Base-by-base conservation (phyloP, 2,113 vertebrate species). In the Python bivittatus region DNA sequence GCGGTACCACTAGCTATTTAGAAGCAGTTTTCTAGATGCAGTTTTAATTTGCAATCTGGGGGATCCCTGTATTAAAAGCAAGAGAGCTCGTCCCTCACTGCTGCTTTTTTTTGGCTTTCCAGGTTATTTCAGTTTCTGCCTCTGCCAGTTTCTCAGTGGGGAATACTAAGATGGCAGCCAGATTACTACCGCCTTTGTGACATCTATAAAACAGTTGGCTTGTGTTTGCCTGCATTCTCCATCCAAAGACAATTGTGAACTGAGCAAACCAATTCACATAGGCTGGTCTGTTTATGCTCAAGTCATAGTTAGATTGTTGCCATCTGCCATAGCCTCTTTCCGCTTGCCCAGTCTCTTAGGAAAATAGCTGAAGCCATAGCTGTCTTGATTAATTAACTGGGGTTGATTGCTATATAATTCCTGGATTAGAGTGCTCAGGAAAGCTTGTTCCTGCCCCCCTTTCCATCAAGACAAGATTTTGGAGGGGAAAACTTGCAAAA, bases 171-270 rank as follows among this genome's bases (percentile, higher is more conserved):
- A n/a, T 68, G 90, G 61, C 92, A 90, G 60, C 90, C 38, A 68
- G 2, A 1, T 42, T 42, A 91, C 29, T 92, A 79, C 44, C 87
- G 85, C 25, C 23, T 33, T n/a, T 9, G 91, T 56, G 64, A 0
- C 0, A 90, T 86, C 86, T 33, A 0, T 0, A 68, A 87, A 58
- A 60, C 86, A 89, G 0, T 2, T 17, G 1, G 11, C 95, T 4
- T 86, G 94, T 33, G 7, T 93, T 64, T 90, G 5, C 68, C 64
- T 93, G 15, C 89, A 23, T 48, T 90, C 89, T 57, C 88, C 54
- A 0, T 13, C 25, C 91, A 84, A 93, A 84, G 85, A 13, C 0
- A 93, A 33, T 44, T 42, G 60, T 64, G 53, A 90, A 91, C 84
- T 89, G 56, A 89, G 84, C 3, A 15, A 72, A 91, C 12, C 22